Percentiles rank a stretch among this genome's conserved stretches.
Evolutionary conservation across 2,888 invertebrate genomes (phyloP).

Genomic region (Pseudeuparius sepicola): DNA sequence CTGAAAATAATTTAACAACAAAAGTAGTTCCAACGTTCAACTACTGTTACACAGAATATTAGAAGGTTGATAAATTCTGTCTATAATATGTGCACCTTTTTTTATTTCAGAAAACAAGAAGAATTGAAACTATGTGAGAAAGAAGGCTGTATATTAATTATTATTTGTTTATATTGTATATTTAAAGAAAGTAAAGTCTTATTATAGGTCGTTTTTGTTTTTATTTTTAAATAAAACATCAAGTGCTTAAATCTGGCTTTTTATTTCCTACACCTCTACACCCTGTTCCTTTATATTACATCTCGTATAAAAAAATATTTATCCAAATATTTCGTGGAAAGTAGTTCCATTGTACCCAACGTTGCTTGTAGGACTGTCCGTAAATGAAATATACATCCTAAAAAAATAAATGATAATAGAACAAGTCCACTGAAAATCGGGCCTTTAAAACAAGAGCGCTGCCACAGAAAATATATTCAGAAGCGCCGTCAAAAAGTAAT

Average conservation of each 20-base stretch:
- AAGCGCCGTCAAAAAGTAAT: too few relatives aligned
- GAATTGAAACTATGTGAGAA: slow-evolving; percentile 33
- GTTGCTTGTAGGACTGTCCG: slow-evolving; percentile 47
- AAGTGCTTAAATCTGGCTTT: too few relatives aligned
- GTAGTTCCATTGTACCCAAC: slow-evolving; percentile 58
- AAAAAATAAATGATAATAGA: slow-evolving; percentile 31
- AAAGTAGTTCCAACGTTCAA: too few relatives aligned
- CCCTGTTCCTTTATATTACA: too few relatives aligned
- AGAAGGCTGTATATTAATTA: slow-evolving; percentile 37
- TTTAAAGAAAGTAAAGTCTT: too few relatives aligned
- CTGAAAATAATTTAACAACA: too few relatives aligned
- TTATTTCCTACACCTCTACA: too few relatives aligned
- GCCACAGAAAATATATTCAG: background rate
- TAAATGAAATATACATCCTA: slow-evolving; percentile 58
- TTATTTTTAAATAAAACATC: too few relatives aligned
- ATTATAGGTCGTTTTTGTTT: too few relatives aligned
- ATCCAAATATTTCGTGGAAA: slow-evolving; percentile 48
- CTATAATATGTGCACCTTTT: too few relatives aligned
- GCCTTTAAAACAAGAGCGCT: background rate
- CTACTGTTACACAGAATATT: slow-evolving; percentile 1
- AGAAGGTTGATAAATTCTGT: too few relatives aligned
- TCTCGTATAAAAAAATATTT: too few relatives aligned
- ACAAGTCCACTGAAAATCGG: background rate
- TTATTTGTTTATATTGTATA: slow-evolving; percentile 38
- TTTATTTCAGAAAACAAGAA: slow-evolving; percentile 34